Evolutionary conservation across 1,140 invertebrate species (phyloP).

Genomic region (Chlorops oryzae): DNA sequence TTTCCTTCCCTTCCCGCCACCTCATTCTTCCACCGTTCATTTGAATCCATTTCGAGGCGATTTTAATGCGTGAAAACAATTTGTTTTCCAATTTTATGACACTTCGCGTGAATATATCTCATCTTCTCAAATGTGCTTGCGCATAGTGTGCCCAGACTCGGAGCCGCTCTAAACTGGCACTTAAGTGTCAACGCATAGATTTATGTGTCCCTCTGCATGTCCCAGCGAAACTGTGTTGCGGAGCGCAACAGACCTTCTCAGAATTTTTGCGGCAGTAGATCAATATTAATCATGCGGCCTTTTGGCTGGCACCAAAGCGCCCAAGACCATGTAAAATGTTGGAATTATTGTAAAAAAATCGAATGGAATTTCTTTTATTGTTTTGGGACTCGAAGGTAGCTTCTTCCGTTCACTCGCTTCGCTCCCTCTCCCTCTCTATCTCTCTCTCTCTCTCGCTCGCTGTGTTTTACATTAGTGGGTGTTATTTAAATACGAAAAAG

Average conservation of each 20-base stretch:
- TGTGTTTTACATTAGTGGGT: too few relatives aligned
- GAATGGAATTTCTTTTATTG: too few relatives aligned
- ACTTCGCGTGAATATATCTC: conserved; percentile 24
- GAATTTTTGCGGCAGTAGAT: not conserved
- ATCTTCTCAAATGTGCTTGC: not conserved
- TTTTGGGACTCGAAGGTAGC: too few relatives aligned
- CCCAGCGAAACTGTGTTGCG: not conserved
- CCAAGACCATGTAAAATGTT: too few relatives aligned
- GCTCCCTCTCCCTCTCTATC: too few relatives aligned
- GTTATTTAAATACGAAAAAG: too few relatives aligned
- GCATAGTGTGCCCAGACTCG: not conserved
- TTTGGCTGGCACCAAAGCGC: too few relatives aligned
- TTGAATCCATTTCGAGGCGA: too few relatives aligned
- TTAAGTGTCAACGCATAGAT: conserved; percentile 15
- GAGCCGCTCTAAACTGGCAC: not conserved
- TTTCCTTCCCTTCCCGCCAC: not conserved
- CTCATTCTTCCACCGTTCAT: conserved; percentile 20
- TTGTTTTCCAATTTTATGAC: conserved; percentile 48
- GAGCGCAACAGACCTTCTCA: not conserved
- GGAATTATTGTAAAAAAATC: too few relatives aligned
- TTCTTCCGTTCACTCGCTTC: too few relatives aligned
- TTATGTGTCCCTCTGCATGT: conserved; percentile 2
- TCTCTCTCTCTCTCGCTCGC: too few relatives aligned
- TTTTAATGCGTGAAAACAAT: conserved; percentile 47
- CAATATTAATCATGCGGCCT: not conserved